Evolutionary conservation across 35 echinoderm and acorn worm species (phyloP).

Genomic region (Diadema setosum): DNA sequence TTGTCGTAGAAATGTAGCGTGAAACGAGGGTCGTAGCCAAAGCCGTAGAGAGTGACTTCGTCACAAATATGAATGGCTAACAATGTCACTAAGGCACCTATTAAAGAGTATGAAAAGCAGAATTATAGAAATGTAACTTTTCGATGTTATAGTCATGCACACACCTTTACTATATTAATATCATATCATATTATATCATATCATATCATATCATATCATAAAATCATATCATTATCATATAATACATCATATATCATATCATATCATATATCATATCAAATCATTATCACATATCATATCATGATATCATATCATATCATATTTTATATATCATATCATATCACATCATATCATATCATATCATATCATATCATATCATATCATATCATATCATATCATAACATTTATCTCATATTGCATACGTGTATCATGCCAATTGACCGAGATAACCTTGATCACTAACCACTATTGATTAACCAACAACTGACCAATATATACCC

Average conservation of each 20-base stretch:
- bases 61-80: conserved; percentile 64
- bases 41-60: conserved; percentile 66
- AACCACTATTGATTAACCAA: not conserved
- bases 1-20: conserved; percentile 66
- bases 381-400: not conserved
- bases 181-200: not conserved
- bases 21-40: conserved; percentile 64
- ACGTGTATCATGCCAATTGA: not conserved
- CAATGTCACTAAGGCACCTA: conserved; percentile 59
- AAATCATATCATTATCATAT: not conserved
- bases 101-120: not conserved
- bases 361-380: not conserved
- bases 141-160: too few species aligned
- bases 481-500: too few species aligned
- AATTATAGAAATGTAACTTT: not conserved
- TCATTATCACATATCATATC: not conserved
- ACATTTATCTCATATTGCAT: not conserved
- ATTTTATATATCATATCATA: not conserved
- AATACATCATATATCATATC: not conserved
- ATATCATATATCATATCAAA: not conserved
- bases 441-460: not conserved
- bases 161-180: too few species aligned
- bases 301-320: not conserved
- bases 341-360: not conserved
- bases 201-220: not conserved